Evolutionary conservation across 2,888 invertebrate genomes (phyloP), one percentile per base, ranked within the genome.

Genomic region (Epinotia bilunana): DNA sequence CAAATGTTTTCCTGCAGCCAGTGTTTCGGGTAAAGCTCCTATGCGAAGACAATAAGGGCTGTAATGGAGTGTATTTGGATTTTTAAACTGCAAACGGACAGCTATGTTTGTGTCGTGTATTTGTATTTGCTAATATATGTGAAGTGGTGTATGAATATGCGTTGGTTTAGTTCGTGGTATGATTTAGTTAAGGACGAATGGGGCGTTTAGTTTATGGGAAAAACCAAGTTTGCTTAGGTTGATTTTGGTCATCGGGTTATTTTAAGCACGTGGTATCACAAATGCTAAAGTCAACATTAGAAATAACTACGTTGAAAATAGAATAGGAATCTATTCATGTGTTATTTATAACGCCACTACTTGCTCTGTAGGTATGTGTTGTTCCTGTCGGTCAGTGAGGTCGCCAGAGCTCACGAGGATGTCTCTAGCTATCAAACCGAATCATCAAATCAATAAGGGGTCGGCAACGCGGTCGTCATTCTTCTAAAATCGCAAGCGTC

Each of bases 81-180:
- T 55, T 61, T 28, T 3, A 3, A 11, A 58, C n/a, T 33, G 43
- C 7, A 43, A 39, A 39, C n/a, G 13, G 3, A 28, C 6, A 20
- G 9, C 2, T 39, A 4, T 5, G 23, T 63, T 70, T 63, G 18
- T 53, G 43, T 74, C 11, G 12, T 13, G 53, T 72, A 43, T 75
- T 72, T 71, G 61, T 57, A 57, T 72, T 75, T 46, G 61, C 72
- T 62, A 57, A 72, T 72, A 20, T 62, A 67, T 72, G 75, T 46
- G 7, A 75, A 75, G 20, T 72, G 62, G 23, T 49, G 18, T 28
- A 55, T 72, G 72, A 72, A 49, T 64, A 11, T 61, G n/a, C 61
- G 60, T 75, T 72, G 67, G 72, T 55, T 71, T 49, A 23, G 49
- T 39, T 23, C 46, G 43, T 64, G 16, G 13, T 18, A 20, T 53